Conservation (phyloP, 1,140 invertebrate genomes). For the Papilio aristodemus region DNA sequence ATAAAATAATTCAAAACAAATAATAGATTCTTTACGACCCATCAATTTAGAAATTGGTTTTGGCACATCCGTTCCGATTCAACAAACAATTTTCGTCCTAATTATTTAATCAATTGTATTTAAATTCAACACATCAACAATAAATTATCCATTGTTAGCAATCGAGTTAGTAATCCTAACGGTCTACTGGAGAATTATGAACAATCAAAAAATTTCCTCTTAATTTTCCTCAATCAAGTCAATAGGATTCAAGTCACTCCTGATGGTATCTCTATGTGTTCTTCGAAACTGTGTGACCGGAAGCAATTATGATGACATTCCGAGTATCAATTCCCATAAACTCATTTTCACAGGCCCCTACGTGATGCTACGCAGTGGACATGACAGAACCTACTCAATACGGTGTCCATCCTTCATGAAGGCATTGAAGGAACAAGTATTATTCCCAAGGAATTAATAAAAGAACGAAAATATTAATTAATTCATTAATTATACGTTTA, state of each 20-base stretch:
- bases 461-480: too few species aligned
- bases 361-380: slow-evolving; percentile 55
- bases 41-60: slow-evolving; percentile 5
- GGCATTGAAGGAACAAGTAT: not conserved
- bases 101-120: slow-evolving; percentile 12
- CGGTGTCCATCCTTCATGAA: not conserved
- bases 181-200: not conserved
- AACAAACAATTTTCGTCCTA: slow-evolving; percentile 15
- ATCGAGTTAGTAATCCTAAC: slow-evolving; percentile 6
- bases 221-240: slow-evolving; percentile 17
- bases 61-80: slow-evolving; percentile 3
- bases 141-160: slow-evolving; percentile 17
- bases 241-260: slow-evolving; percentile 7
- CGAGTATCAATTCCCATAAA: slow-evolving; percentile 62
- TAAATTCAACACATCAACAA: slow-evolving; percentile 14
- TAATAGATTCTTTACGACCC: not conserved
- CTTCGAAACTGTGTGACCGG: slow-evolving; percentile 67
- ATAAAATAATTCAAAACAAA: too few species aligned
- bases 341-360: slow-evolving; percentile 68
- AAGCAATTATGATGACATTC: slow-evolving; percentile 70
- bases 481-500: too few species aligned
- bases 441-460: not conserved
- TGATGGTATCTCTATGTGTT: slow-evolving; percentile 38
- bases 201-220: slow-evolving; percentile 7
- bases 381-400: slow-evolving; percentile 9